Evolutionary conservation across 2,888 invertebrate genomes (phyloP).

Genomic region (Mactromeris polynyma): DNA sequence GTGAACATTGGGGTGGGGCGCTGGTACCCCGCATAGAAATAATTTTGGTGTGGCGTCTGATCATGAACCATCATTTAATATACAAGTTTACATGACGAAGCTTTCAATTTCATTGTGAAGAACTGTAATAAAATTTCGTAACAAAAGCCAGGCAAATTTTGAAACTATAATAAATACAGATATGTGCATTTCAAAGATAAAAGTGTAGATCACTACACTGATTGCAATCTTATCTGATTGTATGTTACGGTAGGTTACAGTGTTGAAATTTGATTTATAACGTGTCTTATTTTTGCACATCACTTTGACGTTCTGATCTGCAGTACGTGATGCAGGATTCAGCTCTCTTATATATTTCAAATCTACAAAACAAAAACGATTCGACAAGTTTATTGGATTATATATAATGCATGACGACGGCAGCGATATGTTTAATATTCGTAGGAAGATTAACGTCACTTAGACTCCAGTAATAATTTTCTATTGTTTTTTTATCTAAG

Average conservation of each 20-base stretch:
- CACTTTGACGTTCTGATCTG: not conserved
- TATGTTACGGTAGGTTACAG: not conserved
- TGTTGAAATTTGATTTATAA: constrained; percentile 10
- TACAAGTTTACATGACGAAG: not conserved
- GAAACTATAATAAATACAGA: not conserved
- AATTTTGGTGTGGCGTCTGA: not conserved
- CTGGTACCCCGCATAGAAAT: not conserved
- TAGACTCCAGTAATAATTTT: not conserved
- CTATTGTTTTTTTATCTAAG: not conserved
- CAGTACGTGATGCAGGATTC: not conserved
- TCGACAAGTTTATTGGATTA: not conserved
- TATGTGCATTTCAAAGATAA: constrained; percentile 13
- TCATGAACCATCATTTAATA: not conserved
- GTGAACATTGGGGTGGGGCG: not conserved
- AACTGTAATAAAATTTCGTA: not conserved
- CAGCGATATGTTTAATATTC: not conserved
- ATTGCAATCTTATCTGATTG: not conserved
- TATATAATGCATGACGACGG: not conserved
- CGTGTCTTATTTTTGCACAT: not conserved
- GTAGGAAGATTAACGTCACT: not conserved
- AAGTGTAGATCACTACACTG: not conserved
- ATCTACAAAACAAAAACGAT: not conserved
- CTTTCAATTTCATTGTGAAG: not conserved
- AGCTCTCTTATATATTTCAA: too few relatives aligned
- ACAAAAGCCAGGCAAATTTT: not conserved